phyloP scores from a whole-genome alignment of 2,888 invertebrate genomes.

The Anthophora plumipes region DNA sequence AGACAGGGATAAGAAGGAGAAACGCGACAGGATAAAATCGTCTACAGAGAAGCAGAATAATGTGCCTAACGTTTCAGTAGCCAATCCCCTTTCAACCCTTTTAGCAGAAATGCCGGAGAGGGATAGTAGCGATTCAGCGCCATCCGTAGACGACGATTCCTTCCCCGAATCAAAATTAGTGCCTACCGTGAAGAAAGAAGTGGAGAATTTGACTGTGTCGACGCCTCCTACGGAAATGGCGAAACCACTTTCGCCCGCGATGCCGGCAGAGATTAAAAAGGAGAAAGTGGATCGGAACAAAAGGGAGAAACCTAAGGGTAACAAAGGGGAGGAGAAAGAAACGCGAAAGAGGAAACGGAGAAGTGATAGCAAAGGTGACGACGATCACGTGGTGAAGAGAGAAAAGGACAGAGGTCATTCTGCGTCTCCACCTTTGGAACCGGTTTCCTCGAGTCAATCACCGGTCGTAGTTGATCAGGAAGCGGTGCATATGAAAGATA shows the following conservation, averaged over 20 bases:
- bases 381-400: conserved; percentile 73
- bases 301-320: conserved; percentile 83
- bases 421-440: conserved; percentile 80
- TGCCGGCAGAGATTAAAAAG: conserved; percentile 78
- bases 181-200: conserved; percentile 69
- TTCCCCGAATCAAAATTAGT: conserved; percentile 69
- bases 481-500: conserved; percentile 63
- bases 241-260: conserved; percentile 81
- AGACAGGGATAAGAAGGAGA: conserved; percentile 86
- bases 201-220: conserved; percentile 55
- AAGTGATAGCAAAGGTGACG: conserved; percentile 76
- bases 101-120: conserved; percentile 77
- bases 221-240: conserved; percentile 64
- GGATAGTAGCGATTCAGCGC: conserved; percentile 80
- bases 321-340: conserved; percentile 85
- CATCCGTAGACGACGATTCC: conserved; percentile 79
- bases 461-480: conserved; percentile 85
- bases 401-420: conserved; percentile 77
- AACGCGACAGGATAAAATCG: conserved; percentile 81
- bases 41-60: conserved; percentile 76
- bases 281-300: conserved; percentile 82
- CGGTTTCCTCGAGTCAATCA: conserved; percentile 83
- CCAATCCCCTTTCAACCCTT: conserved; percentile 84
- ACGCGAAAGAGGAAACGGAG: conserved; percentile 79
- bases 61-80: conserved; percentile 79